These are phyloP conservation scores for Caenorhabditis sp. DNA, from an alignment of 2,888 invertebrate species.

Conservation along the genomic window DNA sequence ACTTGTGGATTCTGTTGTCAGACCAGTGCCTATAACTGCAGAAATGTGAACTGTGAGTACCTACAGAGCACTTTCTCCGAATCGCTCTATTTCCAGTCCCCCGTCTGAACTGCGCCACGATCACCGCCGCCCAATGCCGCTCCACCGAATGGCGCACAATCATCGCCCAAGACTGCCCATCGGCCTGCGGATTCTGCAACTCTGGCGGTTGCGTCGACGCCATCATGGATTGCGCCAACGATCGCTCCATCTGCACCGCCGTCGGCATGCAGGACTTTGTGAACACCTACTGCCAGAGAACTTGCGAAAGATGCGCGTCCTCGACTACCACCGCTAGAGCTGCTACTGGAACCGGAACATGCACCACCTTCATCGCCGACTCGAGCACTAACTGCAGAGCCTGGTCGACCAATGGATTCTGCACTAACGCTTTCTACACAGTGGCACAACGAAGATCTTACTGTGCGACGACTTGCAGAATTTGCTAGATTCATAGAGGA, in stretches of 20 bases:
- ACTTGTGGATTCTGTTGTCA: slow-evolving; percentile 68
- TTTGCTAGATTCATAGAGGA: slow-evolving; percentile 17
- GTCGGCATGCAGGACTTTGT: slow-evolving; percentile 25
- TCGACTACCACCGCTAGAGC: slow-evolving; percentile 26
- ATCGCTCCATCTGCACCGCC: background rate
- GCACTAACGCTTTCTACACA: slow-evolving; percentile 46
- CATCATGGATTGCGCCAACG: slow-evolving; percentile 28
- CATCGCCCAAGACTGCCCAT: slow-evolving; percentile 48
- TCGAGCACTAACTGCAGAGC: slow-evolving; percentile 18
- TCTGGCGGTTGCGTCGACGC: slow-evolving; percentile 22
- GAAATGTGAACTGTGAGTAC: slow-evolving; percentile 54
- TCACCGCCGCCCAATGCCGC: slow-evolving; percentile 12
- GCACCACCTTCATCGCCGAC: slow-evolving; percentile 23
- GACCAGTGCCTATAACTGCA: slow-evolving; percentile 59
- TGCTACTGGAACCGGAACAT: background rate
- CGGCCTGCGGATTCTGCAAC: slow-evolving; percentile 64
- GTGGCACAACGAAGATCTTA: slow-evolving; percentile 34
- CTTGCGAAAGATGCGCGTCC: slow-evolving; percentile 36
- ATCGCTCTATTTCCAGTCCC: slow-evolving; percentile 25
- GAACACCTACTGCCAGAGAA: slow-evolving; percentile 25
- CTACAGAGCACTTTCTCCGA: background rate
- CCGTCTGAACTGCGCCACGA: slow-evolving; percentile 27
- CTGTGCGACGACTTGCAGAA: slow-evolving; percentile 50
- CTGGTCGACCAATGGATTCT: slow-evolving; percentile 57
- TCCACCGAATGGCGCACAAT: slow-evolving; percentile 5